These are phyloP conservation scores for Polyommatus icarus DNA, from an alignment of 2,888 invertebrate species.

Conservation along the genomic window DNA sequence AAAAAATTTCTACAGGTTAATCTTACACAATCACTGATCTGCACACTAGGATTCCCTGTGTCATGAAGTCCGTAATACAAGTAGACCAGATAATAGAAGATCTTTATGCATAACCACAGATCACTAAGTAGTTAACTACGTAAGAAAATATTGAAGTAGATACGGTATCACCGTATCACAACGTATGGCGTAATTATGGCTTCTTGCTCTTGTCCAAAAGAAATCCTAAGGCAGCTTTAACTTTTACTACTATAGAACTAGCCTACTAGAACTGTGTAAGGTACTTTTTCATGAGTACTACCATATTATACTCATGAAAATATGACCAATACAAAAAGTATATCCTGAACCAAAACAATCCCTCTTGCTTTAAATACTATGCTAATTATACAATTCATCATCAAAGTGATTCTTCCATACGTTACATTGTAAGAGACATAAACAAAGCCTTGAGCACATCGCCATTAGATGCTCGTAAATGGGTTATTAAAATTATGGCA, in stretches of 20 bases:
- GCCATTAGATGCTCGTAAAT: conserved; percentile 54
- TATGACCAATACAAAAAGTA: not conserved
- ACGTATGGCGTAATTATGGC: too few species aligned
- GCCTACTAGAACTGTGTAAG: not conserved
- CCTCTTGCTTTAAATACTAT: not conserved
- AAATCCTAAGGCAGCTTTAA: not conserved
- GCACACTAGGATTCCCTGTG: too few species aligned
- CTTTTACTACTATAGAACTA: not conserved
- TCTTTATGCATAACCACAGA: not conserved
- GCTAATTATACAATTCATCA: not conserved
- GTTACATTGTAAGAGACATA: conserved; percentile 50
- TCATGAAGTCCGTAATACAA: too few species aligned
- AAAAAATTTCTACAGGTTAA: too few species aligned
- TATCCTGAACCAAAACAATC: not conserved
- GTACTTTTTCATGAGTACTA: not conserved
- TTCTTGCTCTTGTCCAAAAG: too few species aligned
- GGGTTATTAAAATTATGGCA: conserved; percentile 49
- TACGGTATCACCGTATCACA: too few species aligned
- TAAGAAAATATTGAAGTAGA: too few species aligned
- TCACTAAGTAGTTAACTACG: too few species aligned
- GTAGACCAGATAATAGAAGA: too few species aligned
- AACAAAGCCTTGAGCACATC: conserved; percentile 45
- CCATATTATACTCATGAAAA: not conserved
- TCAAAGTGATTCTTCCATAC: not conserved
- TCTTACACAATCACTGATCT: too few species aligned